Evolutionary conservation across 2,888 invertebrate species (phyloP).

Genomic region (Hylaea fasciaria): DNA sequence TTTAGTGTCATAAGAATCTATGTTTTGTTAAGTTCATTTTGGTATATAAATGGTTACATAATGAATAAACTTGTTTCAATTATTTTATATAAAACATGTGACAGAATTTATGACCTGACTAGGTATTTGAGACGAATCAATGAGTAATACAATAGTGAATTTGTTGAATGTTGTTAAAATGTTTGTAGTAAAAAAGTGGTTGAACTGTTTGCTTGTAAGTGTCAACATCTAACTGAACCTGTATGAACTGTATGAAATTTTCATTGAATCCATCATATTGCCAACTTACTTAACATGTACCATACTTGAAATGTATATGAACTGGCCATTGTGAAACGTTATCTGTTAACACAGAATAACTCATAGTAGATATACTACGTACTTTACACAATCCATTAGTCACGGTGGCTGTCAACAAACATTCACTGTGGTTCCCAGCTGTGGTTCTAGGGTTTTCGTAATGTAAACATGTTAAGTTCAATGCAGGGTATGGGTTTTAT

Average conservation of each 20-base stretch:
- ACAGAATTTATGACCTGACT: no score
- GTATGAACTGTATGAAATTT: neutral
- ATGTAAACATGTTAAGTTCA: no score
- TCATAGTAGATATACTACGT: neutral
- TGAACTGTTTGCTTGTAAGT: no score
- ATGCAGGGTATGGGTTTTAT: no score
- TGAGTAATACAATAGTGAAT: neutral
- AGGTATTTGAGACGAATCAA: neutral
- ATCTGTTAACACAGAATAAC: slow-evolving; percentile 35
- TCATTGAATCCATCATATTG: slow-evolving; percentile 6
- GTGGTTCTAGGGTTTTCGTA: no score
- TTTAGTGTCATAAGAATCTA: no score
- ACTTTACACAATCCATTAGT: neutral
- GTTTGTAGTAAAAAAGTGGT: neutral
- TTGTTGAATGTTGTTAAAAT: neutral
- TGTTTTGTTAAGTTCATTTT: no score
- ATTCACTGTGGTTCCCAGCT: neutral
- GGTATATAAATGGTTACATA: no score
- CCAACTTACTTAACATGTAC: slow-evolving; percentile 3
- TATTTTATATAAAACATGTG: no score
- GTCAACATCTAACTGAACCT: no score
- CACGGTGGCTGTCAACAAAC: neutral
- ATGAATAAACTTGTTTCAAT: no score
- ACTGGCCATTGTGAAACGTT: slow-evolving; percentile 27
- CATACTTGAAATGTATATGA: slow-evolving; percentile 7